Conservation (phyloP, 2,888 invertebrate species). For the Pyrocoelia pectoralis region DNA sequence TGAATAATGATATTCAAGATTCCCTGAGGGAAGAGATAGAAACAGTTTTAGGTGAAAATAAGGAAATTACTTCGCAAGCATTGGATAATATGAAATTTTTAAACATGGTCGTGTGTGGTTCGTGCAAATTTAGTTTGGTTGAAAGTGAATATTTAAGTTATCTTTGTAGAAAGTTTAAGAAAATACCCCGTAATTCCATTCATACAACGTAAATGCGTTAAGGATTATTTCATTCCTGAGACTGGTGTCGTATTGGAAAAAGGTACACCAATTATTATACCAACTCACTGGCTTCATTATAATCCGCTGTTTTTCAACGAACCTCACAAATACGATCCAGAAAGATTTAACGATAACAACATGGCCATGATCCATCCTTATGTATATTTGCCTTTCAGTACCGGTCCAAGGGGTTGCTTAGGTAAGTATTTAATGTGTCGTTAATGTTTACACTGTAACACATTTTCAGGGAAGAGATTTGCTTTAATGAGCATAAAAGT, state of each 20-base stretch:
- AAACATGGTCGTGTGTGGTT: slow-evolving; percentile 62
- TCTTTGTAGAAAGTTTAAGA: background rate
- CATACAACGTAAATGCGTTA: background rate
- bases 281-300: slow-evolving; percentile 3
- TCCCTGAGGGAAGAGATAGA: slow-evolving; percentile 60
- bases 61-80: slow-evolving; percentile 59
- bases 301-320: background rate
- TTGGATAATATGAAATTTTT: slow-evolving; percentile 62
- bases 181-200: slow-evolving; percentile 3
- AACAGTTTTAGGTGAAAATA: slow-evolving; percentile 45
- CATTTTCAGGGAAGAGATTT: slow-evolving; percentile 2
- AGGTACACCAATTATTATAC: background rate
- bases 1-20: slow-evolving; percentile 59
- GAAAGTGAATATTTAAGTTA: background rate
- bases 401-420: slow-evolving; percentile 1
- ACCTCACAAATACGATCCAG: background rate
- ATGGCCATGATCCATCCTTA: background rate
- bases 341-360: background rate
- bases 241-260: background rate
- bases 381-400: background rate
- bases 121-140: background rate
- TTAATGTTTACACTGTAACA: too few relatives aligned
- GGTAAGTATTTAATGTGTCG: background rate
- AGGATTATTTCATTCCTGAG: background rate
- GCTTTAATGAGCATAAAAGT: slow-evolving; percentile 7